Evolutionary conservation across 2,113 vertebrate species (phyloP), one percentile per base, ranked within the genome.

Genomic region (Noctilio leporinus): DNA sequence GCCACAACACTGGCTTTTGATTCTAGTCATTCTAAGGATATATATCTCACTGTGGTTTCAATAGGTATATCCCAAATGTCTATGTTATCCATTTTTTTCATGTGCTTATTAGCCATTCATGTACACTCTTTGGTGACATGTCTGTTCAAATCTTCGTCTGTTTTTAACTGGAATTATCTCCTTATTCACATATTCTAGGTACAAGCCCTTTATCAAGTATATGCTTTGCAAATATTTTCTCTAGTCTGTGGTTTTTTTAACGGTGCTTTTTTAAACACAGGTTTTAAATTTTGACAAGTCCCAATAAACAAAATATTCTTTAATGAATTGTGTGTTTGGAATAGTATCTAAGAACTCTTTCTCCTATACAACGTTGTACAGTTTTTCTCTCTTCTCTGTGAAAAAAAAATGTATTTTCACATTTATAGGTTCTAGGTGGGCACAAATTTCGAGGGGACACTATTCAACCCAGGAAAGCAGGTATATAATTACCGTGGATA

Each of bases 211-310:
- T 69, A 87, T 53, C 88, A 77, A 91, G 72, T 69, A 53, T 11
- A 78, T 3, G 5, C 70, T 80, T 80, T 78, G 47, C 19, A 78
- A 90, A 69, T 49, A 80, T 93, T 89, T 89, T 81, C 51, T 51
- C 28, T 95, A 76, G 67, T 64, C 51, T 87, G n/a, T 70, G 33
- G 67, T 0, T 59, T 72, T 57, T 75, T 55, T 35, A 88, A 73
- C 35, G 6, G 26, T 62, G 5, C 59, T 89, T 77, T 67, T 28
- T 5, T 16, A 65, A 90, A 62, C 15, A 22, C 0, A 84, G 67
- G 22, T 51, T 92, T 95, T 35, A 85, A 84, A 73, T 91, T 93
- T 93, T 76, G 24, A 19, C 85, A 85, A 59, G n/a, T 82, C 11
- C 51, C 20, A 78, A 7, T 80, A 85, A 77, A 69, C 10, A 57